These are phyloP conservation scores for Dicerorhinus sumatrensis DNA, from an alignment of 2,113 vertebrate genomes.

Conservation along the genomic window DNA sequence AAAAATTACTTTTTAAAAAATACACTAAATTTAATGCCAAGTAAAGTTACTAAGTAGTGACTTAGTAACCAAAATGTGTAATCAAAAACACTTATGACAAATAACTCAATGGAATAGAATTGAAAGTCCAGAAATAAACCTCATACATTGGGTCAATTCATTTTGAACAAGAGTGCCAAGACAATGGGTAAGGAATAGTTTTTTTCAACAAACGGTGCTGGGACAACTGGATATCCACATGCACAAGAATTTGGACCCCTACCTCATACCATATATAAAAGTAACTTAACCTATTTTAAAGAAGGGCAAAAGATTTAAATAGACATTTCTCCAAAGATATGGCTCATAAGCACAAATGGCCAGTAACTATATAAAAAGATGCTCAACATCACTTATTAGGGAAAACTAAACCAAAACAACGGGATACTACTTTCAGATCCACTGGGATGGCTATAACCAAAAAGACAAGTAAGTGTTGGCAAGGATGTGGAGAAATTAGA, in stretches of 20 bases:
- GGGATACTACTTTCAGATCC: neutral
- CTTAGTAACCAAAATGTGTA: neutral
- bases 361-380: neutral
- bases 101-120: neutral
- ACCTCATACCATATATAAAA: neutral
- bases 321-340: neutral
- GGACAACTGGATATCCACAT: neutral
- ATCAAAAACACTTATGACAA: neutral
- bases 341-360: neutral
- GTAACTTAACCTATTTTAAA: neutral
- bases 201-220: neutral
- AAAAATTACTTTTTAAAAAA: neutral
- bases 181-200: neutral
- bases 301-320: neutral
- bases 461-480: neutral
- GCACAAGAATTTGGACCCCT: neutral
- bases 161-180: neutral
- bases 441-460: neutral
- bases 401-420: neutral
- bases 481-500: neutral
- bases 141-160: neutral
- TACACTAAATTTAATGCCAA: neutral
- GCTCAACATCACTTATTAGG: neutral
- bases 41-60: neutral
- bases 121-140: slow-evolving; percentile 8